Conservation (phyloP, 2,888 invertebrate species). For the Clanis bilineata region DNA sequence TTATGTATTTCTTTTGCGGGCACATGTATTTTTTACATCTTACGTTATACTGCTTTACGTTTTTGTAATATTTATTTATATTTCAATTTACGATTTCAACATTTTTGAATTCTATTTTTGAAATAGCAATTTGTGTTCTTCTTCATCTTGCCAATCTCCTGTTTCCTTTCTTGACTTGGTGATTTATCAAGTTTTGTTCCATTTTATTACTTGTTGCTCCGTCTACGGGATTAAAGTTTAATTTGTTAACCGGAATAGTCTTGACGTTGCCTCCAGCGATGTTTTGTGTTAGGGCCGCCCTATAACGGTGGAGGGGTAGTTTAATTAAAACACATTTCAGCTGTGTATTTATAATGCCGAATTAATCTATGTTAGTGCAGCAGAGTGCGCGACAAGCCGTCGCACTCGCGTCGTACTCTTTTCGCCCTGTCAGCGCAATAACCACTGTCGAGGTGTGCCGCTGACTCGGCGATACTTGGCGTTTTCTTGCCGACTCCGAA, state of each 20-base stretch:
- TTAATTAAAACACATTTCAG: neutral
- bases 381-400: constrained; percentile 43
- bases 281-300: neutral
- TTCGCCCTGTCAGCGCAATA: constrained; percentile 64
- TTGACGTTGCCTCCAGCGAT: neutral
- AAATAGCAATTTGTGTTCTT: neutral
- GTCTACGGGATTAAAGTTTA: constrained; percentile 20
- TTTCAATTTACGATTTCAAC: no score
- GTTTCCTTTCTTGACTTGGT: constrained; percentile 31
- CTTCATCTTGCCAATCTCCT: constrained; percentile 23
- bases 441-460: constrained; percentile 55
- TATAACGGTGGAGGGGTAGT: neutral
- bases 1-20: neutral
- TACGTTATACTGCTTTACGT: no score
- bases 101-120: no score
- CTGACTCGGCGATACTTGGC: constrained; percentile 51
- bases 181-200: constrained; percentile 33
- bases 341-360: constrained; percentile 48
- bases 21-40: no score
- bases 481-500: constrained; percentile 50
- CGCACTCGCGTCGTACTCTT: constrained; percentile 36
- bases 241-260: neutral
- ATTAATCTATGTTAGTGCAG: constrained; percentile 69
- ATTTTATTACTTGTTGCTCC: constrained; percentile 23
- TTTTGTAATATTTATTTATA: neutral